phyloP scores from a whole-genome alignment of 2,113 vertebrate species.

The Orientallactaga bullata region DNA sequence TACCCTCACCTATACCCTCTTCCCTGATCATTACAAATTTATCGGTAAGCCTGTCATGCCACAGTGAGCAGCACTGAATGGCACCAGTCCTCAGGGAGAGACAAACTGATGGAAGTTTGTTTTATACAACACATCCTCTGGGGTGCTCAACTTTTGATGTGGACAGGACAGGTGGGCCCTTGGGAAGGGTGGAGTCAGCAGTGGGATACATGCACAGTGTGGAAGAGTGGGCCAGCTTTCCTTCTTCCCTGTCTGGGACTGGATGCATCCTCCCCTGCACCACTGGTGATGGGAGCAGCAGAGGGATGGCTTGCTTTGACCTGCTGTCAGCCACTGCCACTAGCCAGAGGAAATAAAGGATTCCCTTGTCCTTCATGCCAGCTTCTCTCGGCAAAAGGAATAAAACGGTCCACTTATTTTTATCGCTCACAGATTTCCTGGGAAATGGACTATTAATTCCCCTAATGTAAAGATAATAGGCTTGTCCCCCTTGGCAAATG shows the following conservation, averaged over 20 bases:
- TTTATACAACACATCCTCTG: neutral
- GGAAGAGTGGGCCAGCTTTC: neutral
- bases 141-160: neutral
- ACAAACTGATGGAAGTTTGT: neutral
- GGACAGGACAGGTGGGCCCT: neutral
- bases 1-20: no score
- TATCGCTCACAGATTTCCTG: constrained; percentile 68
- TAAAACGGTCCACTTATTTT: constrained; percentile 73
- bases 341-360: constrained; percentile 3
- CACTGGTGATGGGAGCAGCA: accelerated
- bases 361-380: neutral
- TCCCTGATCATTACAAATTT: neutral
- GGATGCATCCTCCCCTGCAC: neutral
- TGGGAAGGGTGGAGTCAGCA: no score
- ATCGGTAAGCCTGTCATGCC: neutral
- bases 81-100: neutral
- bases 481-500: constrained; percentile 18
- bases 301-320: neutral
- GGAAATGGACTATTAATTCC: constrained; percentile 74
- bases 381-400: constrained; percentile 65
- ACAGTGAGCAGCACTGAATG: neutral
- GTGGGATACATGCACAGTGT: no score
- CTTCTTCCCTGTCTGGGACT: neutral
- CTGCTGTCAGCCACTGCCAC: neutral
- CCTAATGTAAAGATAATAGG: constrained; percentile 73